Evolutionary conservation across 2,888 invertebrate species (phyloP).

Genomic region (Caenorhabditis sp.): DNA sequence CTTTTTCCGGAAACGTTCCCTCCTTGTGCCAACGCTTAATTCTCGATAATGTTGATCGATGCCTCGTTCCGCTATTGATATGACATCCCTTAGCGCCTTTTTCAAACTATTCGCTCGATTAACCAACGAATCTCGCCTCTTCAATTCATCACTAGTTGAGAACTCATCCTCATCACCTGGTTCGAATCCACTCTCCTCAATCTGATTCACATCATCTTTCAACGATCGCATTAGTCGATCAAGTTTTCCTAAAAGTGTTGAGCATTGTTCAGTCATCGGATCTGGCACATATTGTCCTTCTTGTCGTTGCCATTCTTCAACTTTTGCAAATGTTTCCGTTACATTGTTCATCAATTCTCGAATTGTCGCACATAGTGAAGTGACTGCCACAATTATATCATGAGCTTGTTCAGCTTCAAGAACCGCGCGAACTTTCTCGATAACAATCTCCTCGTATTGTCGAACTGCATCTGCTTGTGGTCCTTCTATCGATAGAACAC

Average conservation of each 20-base stretch:
- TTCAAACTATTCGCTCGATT: conserved; percentile 83
- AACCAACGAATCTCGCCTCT: conserved; percentile 74
- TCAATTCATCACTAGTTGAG: conserved; percentile 27
- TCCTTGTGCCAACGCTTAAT: conserved; percentile 35
- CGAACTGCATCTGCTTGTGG: conserved; percentile 53
- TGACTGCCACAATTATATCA: conserved; percentile 45
- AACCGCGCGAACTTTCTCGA: conserved; percentile 40
- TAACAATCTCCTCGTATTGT: conserved; percentile 69
- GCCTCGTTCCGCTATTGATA: conserved; percentile 81
- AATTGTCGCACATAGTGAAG: conserved; percentile 81
- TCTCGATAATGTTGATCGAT: conserved; percentile 49
- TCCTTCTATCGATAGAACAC: conserved; percentile 85
- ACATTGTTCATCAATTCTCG: conserved; percentile 79
- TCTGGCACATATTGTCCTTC: conserved; percentile 1
- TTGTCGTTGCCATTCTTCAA: conserved; percentile 4
- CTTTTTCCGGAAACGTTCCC: conserved; percentile 55
- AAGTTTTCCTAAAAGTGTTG: conserved; percentile 81
- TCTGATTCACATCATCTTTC: conserved; percentile 76
- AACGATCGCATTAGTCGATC: conserved; percentile 80
- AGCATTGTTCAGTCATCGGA: conserved; percentile 73
- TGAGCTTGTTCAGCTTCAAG: conserved; percentile 49
- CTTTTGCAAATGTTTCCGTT: conserved; percentile 3
- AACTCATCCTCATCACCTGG: conserved; percentile 51
- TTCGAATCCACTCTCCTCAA: conserved; percentile 61
- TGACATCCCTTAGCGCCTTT: conserved; percentile 82